Conservation (phyloP, 2,797 vertebrate genomes). For the Artibeus lituratus region DNA sequence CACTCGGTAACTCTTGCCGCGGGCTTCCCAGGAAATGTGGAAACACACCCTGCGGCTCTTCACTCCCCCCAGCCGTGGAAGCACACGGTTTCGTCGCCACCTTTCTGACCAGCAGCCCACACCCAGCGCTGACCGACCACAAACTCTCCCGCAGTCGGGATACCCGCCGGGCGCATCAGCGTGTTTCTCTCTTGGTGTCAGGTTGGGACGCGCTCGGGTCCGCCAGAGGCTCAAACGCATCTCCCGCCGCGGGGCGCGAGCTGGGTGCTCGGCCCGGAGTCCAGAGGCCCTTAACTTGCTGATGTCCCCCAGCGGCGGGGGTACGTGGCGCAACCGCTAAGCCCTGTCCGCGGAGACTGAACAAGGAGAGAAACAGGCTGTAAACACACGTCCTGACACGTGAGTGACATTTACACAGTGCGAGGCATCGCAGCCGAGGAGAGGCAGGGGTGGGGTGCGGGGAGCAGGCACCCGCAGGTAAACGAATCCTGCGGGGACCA, state of each 20-base stretch:
- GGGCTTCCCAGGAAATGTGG: background rate
- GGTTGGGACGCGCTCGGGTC: background rate
- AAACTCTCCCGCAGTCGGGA: background rate
- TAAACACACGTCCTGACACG: conserved; percentile 83
- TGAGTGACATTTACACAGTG: conserved; percentile 83
- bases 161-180: background rate
- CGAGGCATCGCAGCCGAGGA: conserved; percentile 68
- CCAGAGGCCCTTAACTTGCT: conserved; percentile 74
- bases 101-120: conserved; percentile 2
- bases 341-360: conserved; percentile 79
- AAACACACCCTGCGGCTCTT: conserved; percentile 8
- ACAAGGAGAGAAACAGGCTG: conserved; percentile 79
- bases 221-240: background rate
- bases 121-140: background rate
- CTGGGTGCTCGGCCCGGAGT: background rate
- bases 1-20: background rate
- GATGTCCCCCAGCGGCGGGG: conserved; percentile 74
- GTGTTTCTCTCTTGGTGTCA: background rate
- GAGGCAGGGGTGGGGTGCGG: conserved; percentile 20
- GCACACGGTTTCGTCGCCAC: background rate
- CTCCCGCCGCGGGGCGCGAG: background rate
- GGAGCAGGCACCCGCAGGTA: conserved; percentile 23
- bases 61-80: background rate
- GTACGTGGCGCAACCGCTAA: conserved; percentile 71
- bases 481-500: background rate